Percentiles rank a stretch among this genome's conserved stretches.
These are phyloP conservation scores for Etheostoma perlongum DNA, from an alignment of 2,797 vertebrate genomes.

Conservation along the genomic window DNA sequence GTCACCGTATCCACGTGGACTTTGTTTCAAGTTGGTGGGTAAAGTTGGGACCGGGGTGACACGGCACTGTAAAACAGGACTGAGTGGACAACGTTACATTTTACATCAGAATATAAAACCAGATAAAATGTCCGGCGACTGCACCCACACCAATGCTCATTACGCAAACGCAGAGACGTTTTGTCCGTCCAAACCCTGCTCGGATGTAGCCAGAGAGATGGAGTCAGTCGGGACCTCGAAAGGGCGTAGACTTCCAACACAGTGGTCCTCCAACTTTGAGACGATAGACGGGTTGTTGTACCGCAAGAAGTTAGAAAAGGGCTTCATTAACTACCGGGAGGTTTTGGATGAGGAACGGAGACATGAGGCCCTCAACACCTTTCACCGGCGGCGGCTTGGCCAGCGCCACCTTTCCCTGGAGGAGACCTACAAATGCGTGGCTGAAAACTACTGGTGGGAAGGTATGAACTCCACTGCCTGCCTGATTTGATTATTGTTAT, in stretches of 20 bases:
- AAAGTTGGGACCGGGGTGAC: conserved; percentile 53
- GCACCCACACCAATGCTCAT: conserved; percentile 62
- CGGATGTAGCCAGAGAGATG: conserved; percentile 53
- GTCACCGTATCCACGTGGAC: conserved; percentile 71
- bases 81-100: conserved; percentile 31
- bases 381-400: conserved; percentile 80
- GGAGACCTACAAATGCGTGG: conserved; percentile 88
- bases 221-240: conserved; percentile 45
- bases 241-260: conserved; percentile 47
- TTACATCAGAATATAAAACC: conserved; percentile 35
- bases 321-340: conserved; percentile 87
- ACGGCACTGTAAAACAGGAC: neutral
- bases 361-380: conserved; percentile 80
- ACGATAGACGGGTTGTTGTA: conserved; percentile 84
- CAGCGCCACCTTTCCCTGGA: conserved; percentile 85
- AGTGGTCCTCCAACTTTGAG: conserved; percentile 81
- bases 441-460: conserved; percentile 91
- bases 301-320: conserved; percentile 87
- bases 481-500: neutral
- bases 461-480: conserved; percentile 72
- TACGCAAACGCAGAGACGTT: conserved; percentile 70
- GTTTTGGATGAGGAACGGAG: conserved; percentile 84
- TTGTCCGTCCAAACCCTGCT: conserved; percentile 61
- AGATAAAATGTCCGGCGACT: conserved; percentile 82
- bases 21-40: conserved; percentile 55